Conservation (phyloP, 2,113 vertebrate species). For the Rhinolophus ferrumequinum region DNA sequence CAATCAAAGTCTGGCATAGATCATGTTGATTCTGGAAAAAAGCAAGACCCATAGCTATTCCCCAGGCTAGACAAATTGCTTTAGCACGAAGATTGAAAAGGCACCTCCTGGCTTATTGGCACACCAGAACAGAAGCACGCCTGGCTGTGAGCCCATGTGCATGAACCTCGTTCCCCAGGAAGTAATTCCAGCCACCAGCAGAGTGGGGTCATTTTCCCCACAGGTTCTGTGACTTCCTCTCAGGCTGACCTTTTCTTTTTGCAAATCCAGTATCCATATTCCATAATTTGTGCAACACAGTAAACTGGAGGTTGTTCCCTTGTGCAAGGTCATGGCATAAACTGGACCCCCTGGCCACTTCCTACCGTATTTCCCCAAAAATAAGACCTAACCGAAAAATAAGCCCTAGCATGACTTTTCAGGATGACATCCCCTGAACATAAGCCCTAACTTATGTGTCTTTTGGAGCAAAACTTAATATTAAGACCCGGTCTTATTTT, state of each 20-base stretch:
- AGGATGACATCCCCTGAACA: no score
- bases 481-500: no score
- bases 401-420: no score
- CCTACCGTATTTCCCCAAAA: no score
- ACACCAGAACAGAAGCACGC: background rate
- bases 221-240: background rate
- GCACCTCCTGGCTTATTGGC: rapidly evolving
- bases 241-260: constrained; percentile 27
- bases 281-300: background rate
- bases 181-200: background rate
- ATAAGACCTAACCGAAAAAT: no score
- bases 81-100: background rate
- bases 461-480: no score
- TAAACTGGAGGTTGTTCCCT: background rate
- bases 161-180: background rate
- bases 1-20: background rate
- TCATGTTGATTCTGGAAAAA: background rate
- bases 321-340: background rate
- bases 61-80: background rate
- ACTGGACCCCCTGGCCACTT: background rate
- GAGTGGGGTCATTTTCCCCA: background rate
- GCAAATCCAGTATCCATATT: background rate
- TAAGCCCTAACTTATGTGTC: no score
- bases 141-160: background rate
- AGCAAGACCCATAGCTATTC: background rate